A percentile compares a stretch with the other conserved stretches of the same genome.
Conservation (phyloP, 1,140 invertebrate genomes). For the Papilio polyxenes region DNA sequence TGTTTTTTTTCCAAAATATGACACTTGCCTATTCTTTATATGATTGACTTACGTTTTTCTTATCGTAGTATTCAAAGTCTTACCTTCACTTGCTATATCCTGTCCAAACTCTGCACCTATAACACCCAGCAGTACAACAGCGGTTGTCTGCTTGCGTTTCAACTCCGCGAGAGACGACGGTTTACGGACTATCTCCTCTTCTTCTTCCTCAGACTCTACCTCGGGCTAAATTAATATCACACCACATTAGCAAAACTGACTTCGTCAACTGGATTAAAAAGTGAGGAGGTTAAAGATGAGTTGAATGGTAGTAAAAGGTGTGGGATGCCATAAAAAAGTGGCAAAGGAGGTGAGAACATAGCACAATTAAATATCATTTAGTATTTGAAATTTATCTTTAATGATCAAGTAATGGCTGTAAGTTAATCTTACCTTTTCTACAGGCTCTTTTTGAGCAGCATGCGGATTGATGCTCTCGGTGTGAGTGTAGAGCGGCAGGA, state of each 20-base stretch:
- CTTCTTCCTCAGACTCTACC: slow-evolving; percentile 93
- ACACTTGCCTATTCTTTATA: neutral
- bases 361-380: neutral
- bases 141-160: slow-evolving; percentile 97
- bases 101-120: slow-evolving; percentile 99
- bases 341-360: neutral
- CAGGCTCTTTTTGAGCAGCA: slow-evolving; percentile 76
- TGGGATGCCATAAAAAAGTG: no score
- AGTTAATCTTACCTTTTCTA: slow-evolving; percentile 54
- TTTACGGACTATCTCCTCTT: slow-evolving; percentile 88
- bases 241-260: neutral
- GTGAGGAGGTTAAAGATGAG: no score
- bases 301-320: no score
- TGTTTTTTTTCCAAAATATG: no score
- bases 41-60: neutral
- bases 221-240: slow-evolving; percentile 67
- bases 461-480: slow-evolving; percentile 84
- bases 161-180: slow-evolving; percentile 92
- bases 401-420: neutral
- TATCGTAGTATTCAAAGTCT: neutral
- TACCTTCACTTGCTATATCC: slow-evolving; percentile 87
- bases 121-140: slow-evolving; percentile 97
- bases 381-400: neutral
- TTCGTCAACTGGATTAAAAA: no score
- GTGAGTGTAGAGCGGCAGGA: slow-evolving; percentile 93